A percentile compares a stretch with the other conserved stretches of the same genome.
These are phyloP conservation scores for Drosophila anomalata DNA, from an alignment of 2,888 invertebrate species.

Conservation along the genomic window DNA sequence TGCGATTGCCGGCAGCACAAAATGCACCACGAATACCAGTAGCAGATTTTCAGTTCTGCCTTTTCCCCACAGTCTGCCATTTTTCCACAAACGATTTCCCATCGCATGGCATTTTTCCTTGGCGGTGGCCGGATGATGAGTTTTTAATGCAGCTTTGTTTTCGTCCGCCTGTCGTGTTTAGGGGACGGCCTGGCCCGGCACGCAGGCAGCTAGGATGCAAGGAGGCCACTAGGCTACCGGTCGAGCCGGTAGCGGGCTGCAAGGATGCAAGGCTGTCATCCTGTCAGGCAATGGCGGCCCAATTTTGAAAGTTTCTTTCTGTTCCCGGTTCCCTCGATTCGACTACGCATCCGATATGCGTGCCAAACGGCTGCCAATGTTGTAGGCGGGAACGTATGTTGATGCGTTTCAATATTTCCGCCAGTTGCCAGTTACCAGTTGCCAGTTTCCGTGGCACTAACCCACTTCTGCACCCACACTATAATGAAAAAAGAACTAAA, in stretches of 20 bases:
- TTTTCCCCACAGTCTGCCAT: background rate
- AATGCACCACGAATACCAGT: constrained; percentile 14
- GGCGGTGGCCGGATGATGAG: constrained; percentile 54
- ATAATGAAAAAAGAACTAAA: constrained; percentile 12
- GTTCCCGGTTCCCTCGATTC: constrained; percentile 37
- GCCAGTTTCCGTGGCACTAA: constrained; percentile 4
- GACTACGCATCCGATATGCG: constrained; percentile 47
- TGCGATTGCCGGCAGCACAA: constrained; percentile 33
- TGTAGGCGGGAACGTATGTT: constrained; percentile 30
- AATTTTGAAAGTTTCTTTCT: constrained; percentile 59
- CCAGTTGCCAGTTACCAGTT: constrained; percentile 49
- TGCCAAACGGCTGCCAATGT: constrained; percentile 63
- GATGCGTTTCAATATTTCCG: constrained; percentile 49
- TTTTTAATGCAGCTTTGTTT: constrained; percentile 66
- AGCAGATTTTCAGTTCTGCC: constrained; percentile 24
- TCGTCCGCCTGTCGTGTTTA: constrained; percentile 47
- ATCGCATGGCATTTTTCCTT: constrained; percentile 20
- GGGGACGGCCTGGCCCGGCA: constrained; percentile 48
- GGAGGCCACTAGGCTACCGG: constrained; percentile 12
- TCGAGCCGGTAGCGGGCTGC: constrained; percentile 36
- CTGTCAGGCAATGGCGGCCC: constrained; percentile 63
- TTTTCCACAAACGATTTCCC: background rate
- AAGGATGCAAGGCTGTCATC: constrained; percentile 37
- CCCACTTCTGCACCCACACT: background rate
- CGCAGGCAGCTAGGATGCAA: constrained; percentile 47